Percentiles rank a stretch among this genome's conserved stretches.
phyloP scores from a whole-genome alignment of 2,113 vertebrate genomes.

The Coregonus clupeaformis region DNA sequence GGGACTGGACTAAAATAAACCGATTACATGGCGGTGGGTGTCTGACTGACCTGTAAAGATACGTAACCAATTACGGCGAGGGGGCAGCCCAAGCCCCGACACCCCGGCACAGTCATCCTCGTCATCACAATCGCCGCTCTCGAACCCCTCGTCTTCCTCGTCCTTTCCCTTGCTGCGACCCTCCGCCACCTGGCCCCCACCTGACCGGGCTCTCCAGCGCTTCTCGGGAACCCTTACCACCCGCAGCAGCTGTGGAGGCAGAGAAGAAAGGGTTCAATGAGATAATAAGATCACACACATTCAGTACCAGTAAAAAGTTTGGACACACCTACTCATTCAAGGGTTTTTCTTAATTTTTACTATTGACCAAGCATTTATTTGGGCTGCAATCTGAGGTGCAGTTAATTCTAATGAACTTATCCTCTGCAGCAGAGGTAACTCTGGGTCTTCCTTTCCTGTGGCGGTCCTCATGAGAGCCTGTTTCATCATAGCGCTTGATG shows the following conservation, averaged over 20 bases:
- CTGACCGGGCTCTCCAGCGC: slow-evolving; percentile 67
- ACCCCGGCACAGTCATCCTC: slow-evolving; percentile 75
- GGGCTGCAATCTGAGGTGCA: too few relatives aligned
- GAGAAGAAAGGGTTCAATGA: slow-evolving; percentile 36
- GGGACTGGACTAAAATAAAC: background rate
- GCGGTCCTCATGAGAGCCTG: too few relatives aligned
- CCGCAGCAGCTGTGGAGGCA: slow-evolving; percentile 66
- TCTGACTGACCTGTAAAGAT: slow-evolving; percentile 72
- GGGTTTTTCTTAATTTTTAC: too few relatives aligned
- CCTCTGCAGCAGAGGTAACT: too few relatives aligned
- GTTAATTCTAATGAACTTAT: too few relatives aligned
- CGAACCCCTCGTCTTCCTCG: slow-evolving; percentile 70
- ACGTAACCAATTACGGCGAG: slow-evolving; percentile 71
- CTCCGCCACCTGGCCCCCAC: slow-evolving; percentile 34
- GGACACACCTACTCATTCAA: too few relatives aligned
- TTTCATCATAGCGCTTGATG: too few relatives aligned
- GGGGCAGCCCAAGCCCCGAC: slow-evolving; percentile 73
- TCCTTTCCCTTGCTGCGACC: slow-evolving; percentile 35
- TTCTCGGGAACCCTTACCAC: slow-evolving; percentile 72
- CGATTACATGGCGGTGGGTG: too few relatives aligned
- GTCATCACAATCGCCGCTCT: slow-evolving; percentile 78
- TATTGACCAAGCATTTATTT: too few relatives aligned
- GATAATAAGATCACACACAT: background rate
- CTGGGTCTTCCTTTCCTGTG: too few relatives aligned
- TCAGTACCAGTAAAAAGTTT: too few relatives aligned